Evolutionary conservation across 2,888 invertebrate species (phyloP).

Genomic region (Acrocera orbiculus): DNA sequence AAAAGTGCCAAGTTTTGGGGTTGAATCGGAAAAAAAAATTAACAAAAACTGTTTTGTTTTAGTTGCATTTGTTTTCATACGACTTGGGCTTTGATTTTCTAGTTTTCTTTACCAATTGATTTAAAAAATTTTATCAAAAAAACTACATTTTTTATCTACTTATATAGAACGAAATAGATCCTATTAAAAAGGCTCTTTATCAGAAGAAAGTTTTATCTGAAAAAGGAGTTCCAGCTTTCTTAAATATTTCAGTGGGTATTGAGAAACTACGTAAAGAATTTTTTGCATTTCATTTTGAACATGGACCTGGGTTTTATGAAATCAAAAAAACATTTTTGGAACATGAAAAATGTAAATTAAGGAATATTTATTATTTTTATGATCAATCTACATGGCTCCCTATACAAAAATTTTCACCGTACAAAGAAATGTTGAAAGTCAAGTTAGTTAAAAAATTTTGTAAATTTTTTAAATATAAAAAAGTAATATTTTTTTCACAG

Average conservation of each 20-base stretch:
- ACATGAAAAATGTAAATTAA: constrained; percentile 17
- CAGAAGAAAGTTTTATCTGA: not conserved
- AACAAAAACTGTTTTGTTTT: too few relatives aligned
- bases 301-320: constrained; percentile 10
- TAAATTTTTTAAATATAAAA: not conserved
- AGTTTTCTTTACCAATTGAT: too few relatives aligned
- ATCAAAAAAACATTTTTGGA: constrained; percentile 15
- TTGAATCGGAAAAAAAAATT: too few relatives aligned
- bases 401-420: constrained; percentile 23
- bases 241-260: not conserved
- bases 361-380: constrained; percentile 20
- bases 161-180: too few relatives aligned
- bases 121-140: too few relatives aligned
- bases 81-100: too few relatives aligned
- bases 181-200: too few relatives aligned
- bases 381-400: constrained; percentile 23
- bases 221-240: not conserved
- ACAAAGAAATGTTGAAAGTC: constrained; percentile 26
- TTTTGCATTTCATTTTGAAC: constrained; percentile 1
- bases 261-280: not conserved
- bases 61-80: too few relatives aligned
- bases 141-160: too few relatives aligned
- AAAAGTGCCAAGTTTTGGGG: too few relatives aligned
- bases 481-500: constrained; percentile 16
- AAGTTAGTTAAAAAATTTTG: constrained; percentile 15